These are phyloP conservation scores for Neuroterus valhalla DNA, from an alignment of 1,140 invertebrate species.

Conservation along the genomic window DNA sequence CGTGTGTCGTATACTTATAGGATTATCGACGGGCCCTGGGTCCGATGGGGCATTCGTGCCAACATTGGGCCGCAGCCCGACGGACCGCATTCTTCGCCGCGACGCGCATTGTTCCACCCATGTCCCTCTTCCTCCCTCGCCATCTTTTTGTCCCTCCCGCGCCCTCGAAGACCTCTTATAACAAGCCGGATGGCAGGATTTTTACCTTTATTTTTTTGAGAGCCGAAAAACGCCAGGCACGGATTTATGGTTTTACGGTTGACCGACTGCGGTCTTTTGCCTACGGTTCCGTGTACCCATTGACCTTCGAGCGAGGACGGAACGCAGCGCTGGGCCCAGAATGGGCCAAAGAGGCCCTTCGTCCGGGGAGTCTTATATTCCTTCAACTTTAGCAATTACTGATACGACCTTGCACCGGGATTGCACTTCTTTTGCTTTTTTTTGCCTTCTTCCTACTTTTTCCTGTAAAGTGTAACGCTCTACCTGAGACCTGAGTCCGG, in stretches of 20 bases:
- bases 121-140: constrained; percentile 47
- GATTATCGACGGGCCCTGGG: constrained; percentile 44
- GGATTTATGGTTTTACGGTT: constrained; percentile 71
- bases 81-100: constrained; percentile 74
- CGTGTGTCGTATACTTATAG: constrained; percentile 34
- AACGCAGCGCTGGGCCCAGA: constrained; percentile 36
- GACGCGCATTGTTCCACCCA: constrained; percentile 73
- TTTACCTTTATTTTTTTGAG: constrained; percentile 64
- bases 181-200: constrained; percentile 63
- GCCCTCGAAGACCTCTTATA: constrained; percentile 54
- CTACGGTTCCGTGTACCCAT: constrained; percentile 61
- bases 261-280: constrained; percentile 71
- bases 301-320: constrained; percentile 64
- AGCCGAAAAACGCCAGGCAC: constrained; percentile 68
- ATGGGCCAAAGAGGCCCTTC: not conserved
- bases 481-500: constrained; percentile 39
- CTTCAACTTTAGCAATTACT: constrained; percentile 40
- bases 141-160: constrained; percentile 47
- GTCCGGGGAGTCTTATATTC: constrained; percentile 50
- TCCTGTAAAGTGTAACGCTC: constrained; percentile 19
- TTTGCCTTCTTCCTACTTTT: constrained; percentile 36
- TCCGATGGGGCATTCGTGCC: constrained; percentile 43
- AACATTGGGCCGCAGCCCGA: constrained; percentile 62
- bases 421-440: constrained; percentile 42
- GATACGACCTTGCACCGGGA: constrained; percentile 57